Evolutionary conservation across 2,888 invertebrate species (phyloP), one percentile per base, ranked within the genome.

Genomic region (Orthosia incerta): DNA sequence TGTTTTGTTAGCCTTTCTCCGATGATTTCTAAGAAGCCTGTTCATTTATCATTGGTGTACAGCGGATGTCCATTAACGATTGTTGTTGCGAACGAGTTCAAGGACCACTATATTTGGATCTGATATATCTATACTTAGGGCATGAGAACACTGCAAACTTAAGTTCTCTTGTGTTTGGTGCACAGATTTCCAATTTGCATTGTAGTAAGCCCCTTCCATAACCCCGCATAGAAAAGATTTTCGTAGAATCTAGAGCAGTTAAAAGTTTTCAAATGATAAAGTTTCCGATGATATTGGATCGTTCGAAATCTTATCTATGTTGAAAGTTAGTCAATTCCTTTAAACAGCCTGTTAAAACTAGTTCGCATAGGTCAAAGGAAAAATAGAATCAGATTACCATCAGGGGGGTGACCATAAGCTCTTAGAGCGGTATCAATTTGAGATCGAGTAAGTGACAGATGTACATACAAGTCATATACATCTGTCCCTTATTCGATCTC

Each of bases 1-100:
- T 76, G 80, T 75, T 86, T 80, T 65, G 80, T 71, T 67, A 78
- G 68, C 79, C 82, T 89, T 88, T 84, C 80, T 78, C 78, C 82
- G 84, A 73, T 83, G 82, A 81, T 85, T 91, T 90, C 90, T 76
- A 79, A 89, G 92, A 90, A 92, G 78, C 83, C 77, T 80, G 80
- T 82, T 85, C 83, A 84, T 90, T 88, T 86, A 90, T 87, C 85
- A 86, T 77, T 80, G 81, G 71, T 73, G 71, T 78, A 79, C 84
- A 84, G 86, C 91, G 92, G 92, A 92, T 92, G 87, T 90, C 90
- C 89, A 91, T 92, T 92, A 90, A 89, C 89, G 86, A 87, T 88
- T 91, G 92, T 91, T 93, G 86, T 89, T 91, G 90, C 88, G 67
- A 91, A 89, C 86, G 86, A 86, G 89, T 90, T 90, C 89, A 91